Evolutionary conservation across 2,113 vertebrate species (phyloP), one percentile per base, ranked within the genome.

Genomic region (Corynorhinus townsendii): DNA sequence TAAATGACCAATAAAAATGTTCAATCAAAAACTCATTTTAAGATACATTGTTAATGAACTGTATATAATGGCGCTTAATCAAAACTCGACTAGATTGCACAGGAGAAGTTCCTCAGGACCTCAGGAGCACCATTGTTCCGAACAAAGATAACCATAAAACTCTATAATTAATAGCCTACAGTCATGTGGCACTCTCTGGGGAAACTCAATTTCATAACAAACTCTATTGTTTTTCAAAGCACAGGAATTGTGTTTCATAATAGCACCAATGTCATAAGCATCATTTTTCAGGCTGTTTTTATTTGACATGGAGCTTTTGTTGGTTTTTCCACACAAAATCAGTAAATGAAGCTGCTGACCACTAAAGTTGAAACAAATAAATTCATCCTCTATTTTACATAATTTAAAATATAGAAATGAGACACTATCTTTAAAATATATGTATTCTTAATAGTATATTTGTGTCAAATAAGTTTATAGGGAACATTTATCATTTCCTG

Each of bases 21-120:
- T 98, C 97, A 97, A 98, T 98, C 98, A 98, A 98, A 98, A 98
- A 86, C 98, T 98, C 98, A 98, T 98, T 98, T 98, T 96, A 98
- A 98, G 96, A 98, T 98, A 96, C 97, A 97, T 97, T 98, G 97
- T 97, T 98, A 98, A 98, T 98, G 98, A 98, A 98, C 98, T 98
- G 97, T 97, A 97, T 95, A 96, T 96, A 98, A 98, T 97, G 97
- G 98, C 95, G 96, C 97, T 98, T 98, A 98, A 98, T 98, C 98
- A 98, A 98, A 98, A 96, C 87, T 49, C 0, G 94, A 98, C 98
- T 98, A 89, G 71, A 96, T 97, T 89, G 4, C 96, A 97, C 89
- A 89, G 96, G 95, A 97, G 93, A 96, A 96, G 95, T 98, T 98
- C 95, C 97, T 62, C 54, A 83, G 96, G 97, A 98, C 98, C 97